Evolutionary conservation across 2,888 invertebrate genomes (phyloP).

Genomic region (Trisateles emortualis): DNA sequence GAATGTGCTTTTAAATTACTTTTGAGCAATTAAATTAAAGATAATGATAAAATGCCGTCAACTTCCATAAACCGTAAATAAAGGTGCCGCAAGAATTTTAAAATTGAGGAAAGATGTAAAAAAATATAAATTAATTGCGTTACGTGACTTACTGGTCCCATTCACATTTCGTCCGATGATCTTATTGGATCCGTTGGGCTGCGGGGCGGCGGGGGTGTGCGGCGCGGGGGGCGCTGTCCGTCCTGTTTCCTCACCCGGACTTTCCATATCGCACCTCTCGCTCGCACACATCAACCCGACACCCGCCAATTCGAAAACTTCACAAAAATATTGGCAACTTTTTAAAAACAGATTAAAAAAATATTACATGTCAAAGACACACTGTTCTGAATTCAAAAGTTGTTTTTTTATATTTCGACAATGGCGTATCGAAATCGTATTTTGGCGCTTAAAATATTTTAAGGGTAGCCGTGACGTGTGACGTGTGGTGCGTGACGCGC

Average conservation of each 20-base stretch:
- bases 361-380: conserved; percentile 41
- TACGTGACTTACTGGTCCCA: conserved; percentile 88
- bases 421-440: conserved; percentile 44
- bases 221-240: conserved; percentile 73
- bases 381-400: conserved; percentile 29
- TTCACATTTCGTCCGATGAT: conserved; percentile 89
- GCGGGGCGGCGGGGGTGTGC: conserved; percentile 76
- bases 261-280: conserved; percentile 82
- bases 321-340: conserved; percentile 61
- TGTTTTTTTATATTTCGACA: conserved; percentile 17
- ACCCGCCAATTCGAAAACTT: conserved; percentile 77
- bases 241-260: conserved; percentile 83
- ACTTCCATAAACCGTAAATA: conserved; percentile 14
- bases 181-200: conserved; percentile 87
- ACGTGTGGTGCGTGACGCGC: conserved; percentile 72
- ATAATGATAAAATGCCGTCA: conserved; percentile 11
- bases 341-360: conserved; percentile 26
- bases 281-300: conserved; percentile 81
- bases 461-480: conserved; percentile 72
- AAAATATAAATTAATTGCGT: conserved; percentile 45
- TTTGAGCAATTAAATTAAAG: not conserved
- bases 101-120: conserved; percentile 22
- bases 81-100: conserved; percentile 26
- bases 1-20: conserved; percentile 7
- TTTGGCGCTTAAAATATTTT: conserved; percentile 54